A percentile compares a stretch with the other conserved stretches of the same genome.
Evolutionary conservation across 2,888 invertebrate genomes (phyloP).

Genomic region (Nomada flava): DNA sequence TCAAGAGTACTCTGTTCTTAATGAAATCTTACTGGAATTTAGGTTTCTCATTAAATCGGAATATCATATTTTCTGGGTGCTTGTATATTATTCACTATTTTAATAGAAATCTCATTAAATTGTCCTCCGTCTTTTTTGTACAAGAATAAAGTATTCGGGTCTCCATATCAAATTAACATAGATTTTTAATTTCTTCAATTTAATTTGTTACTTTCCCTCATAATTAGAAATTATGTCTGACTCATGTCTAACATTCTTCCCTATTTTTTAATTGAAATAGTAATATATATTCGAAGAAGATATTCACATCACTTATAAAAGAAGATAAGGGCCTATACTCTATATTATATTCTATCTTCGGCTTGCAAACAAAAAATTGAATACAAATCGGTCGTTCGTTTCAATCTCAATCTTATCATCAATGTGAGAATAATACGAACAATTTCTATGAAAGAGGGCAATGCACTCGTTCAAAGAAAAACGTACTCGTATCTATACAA

Average conservation of each 20-base stretch:
- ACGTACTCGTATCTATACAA: conserved; percentile 6
- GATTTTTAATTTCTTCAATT: background rate
- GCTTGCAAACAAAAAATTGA: background rate
- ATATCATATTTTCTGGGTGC: background rate
- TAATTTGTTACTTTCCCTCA: background rate
- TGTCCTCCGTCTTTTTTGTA: background rate
- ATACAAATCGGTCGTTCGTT: background rate
- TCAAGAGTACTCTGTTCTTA: background rate
- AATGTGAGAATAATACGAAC: background rate
- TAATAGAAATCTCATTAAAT: background rate
- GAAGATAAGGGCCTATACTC: too few relatives aligned
- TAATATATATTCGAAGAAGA: background rate
- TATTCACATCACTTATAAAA: background rate
- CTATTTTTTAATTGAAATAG: background rate
- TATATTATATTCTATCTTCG: background rate
- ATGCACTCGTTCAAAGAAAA: background rate
- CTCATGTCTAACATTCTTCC: background rate
- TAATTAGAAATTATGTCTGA: too few relatives aligned
- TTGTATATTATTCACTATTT: background rate
- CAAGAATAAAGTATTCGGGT: background rate
- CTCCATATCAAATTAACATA: background rate
- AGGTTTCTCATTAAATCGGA: conserved; percentile 7
- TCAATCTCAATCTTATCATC: too few relatives aligned
- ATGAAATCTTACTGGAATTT: background rate
- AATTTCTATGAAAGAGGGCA: background rate